A percentile compares a stretch with the other conserved stretches of the same genome.
Conservation (phyloP, 2,888 invertebrate species). For the Merodon equestris region DNA sequence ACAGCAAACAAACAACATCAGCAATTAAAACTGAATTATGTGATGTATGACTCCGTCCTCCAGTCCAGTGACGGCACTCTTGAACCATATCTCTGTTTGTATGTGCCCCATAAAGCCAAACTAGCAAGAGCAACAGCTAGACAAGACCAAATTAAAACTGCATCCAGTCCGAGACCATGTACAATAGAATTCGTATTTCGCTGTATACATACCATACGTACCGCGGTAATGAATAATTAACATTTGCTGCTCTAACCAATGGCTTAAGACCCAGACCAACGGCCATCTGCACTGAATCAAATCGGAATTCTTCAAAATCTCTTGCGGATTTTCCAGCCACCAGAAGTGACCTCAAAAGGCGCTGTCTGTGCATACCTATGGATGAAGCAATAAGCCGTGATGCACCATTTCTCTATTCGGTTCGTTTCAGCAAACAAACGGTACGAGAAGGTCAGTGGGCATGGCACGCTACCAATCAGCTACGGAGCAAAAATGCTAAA, state of each 20-base stretch:
- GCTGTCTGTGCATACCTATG: background rate
- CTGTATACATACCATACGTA: background rate
- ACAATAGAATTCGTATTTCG: constrained; percentile 2
- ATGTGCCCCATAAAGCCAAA: constrained; percentile 35
- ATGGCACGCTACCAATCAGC: background rate
- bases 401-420: constrained; percentile 40
- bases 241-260: background rate
- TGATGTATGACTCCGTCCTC: constrained; percentile 40
- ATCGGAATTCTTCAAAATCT: background rate
- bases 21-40: constrained; percentile 61
- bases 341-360: background rate
- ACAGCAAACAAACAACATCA: constrained; percentile 3
- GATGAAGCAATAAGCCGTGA: constrained; percentile 36
- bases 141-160: background rate
- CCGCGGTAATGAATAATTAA: background rate
- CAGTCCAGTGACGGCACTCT: constrained; percentile 12
- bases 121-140: background rate
- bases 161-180: too few species aligned
- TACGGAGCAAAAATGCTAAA: constrained; percentile 2
- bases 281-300: background rate
- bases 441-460: constrained; percentile 38
- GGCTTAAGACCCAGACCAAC: background rate
- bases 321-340: background rate
- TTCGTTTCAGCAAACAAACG: background rate
- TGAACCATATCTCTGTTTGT: background rate